phyloP scores from a whole-genome alignment of 2,797 vertebrate species.

The Amphiprion clarkii region DNA sequence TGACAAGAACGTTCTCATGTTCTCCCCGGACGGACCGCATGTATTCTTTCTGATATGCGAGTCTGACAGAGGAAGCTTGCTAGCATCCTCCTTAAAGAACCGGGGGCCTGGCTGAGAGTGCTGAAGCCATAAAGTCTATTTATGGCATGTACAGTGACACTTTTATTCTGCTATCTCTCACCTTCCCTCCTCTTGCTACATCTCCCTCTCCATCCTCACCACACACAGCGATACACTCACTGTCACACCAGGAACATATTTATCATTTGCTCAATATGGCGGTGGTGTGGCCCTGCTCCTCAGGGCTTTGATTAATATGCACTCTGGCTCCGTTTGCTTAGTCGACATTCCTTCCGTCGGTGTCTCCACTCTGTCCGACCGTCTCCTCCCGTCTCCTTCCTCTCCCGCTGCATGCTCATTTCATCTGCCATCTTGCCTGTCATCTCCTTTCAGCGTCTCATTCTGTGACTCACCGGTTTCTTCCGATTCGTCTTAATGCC shows the following conservation, averaged over 20 bases:
- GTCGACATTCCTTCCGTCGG: conserved; percentile 36
- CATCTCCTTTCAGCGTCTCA: conserved; percentile 31
- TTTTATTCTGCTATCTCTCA: conserved; percentile 68
- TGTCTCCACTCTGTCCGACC: conserved; percentile 15
- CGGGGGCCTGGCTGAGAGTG: conserved; percentile 23
- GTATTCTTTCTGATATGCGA: conserved; percentile 46
- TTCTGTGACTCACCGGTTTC: conserved; percentile 41
- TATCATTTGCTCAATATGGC: conserved; percentile 44
- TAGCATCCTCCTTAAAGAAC: conserved; percentile 42
- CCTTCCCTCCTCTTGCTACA: conserved; percentile 25
- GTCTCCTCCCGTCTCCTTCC: conserved; percentile 13
- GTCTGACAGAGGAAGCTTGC: conserved; percentile 47
- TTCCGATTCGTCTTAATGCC: conserved; percentile 15
- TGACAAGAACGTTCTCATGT: conserved; percentile 58
- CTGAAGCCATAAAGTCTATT: conserved; percentile 75
- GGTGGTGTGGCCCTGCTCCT: conserved; percentile 30
- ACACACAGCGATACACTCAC: conserved; percentile 37
- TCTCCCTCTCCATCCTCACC: conserved; percentile 41
- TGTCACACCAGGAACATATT: conserved; percentile 47
- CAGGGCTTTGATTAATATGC: conserved; percentile 58
- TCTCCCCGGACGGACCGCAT: conserved; percentile 35
- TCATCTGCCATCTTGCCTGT: conserved; percentile 36
- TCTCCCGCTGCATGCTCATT: conserved; percentile 30
- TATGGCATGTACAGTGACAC: conserved; percentile 65
- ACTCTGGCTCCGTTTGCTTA: conserved; percentile 53